Evolutionary conservation across 2,888 invertebrate genomes (phyloP), one percentile per base, ranked within the genome.

Genomic region (Papilio protenor): DNA sequence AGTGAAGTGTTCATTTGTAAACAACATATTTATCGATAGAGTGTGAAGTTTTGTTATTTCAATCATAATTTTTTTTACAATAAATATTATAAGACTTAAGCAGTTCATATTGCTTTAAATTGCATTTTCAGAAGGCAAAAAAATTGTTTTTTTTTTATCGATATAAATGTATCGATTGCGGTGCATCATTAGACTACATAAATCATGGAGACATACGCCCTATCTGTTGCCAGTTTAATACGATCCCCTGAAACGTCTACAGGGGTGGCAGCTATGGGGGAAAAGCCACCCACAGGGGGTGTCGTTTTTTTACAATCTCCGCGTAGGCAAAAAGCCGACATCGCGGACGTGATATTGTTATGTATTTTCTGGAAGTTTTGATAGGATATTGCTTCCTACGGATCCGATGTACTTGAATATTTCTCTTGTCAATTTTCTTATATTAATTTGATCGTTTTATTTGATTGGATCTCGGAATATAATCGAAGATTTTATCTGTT

Each of bases 141-240:
- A 59, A 5, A 12, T 59, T 23, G 12, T 21, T 59, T 33, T 64
- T 16, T 23, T 45, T 59, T 27, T 76, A 81, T 81, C 81, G 82
- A 82, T 52, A 80, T 78, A 55, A 27, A 79, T 64, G 6, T 49
- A 80, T 78, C 80, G 79, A 81, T 52, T 59, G 59, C 55, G 72
- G 66, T 77, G 78, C 93, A 86, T 86, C 92, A 86, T 89, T 91
- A 89, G 79, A 77, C 81, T 89, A 93, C 91, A 93, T 94, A 93
- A 93, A 94, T 94, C 94, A 94, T 90, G 84, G 89, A 88, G 92
- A 93, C 93, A 92, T 91, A 92, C 92, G 92, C 92, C 93, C 92
- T 93, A 93, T 94, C 93, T 92, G 92, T 93, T 93, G 92, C 91
- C 91, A 88, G 93, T 91, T 93, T 94, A 94, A 94, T 94, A 92